A percentile compares a stretch with the other conserved stretches of the same genome.
These are phyloP conservation scores for Trachelus tabidus DNA, from an alignment of 2,888 invertebrate genomes.

Conservation along the genomic window DNA sequence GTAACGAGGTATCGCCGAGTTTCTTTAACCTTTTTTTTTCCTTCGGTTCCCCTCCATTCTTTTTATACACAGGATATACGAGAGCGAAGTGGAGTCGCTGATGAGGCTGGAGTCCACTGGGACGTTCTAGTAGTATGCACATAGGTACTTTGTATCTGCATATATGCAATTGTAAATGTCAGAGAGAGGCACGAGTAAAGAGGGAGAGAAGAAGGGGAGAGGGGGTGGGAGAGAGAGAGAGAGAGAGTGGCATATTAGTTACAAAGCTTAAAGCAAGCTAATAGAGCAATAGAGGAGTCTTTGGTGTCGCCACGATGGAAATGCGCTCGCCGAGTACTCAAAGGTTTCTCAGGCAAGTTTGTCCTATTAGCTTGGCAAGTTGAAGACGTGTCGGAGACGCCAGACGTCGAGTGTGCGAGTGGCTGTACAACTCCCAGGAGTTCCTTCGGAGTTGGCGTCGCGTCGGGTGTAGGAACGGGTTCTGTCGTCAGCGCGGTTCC, in stretches of 20 bases:
- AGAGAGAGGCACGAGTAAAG: conserved; percentile 12
- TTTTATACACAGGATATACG: too few relatives aligned
- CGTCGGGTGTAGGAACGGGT: too few relatives aligned
- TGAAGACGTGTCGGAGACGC: conserved; percentile 14
- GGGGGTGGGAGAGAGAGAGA: neutral
- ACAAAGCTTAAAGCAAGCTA: conserved; percentile 58
- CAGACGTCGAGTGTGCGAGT: neutral
- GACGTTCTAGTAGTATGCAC: too few relatives aligned
- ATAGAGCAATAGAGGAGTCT: conserved; percentile 43
- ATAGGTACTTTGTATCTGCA: too few relatives aligned
- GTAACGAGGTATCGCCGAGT: too few relatives aligned
- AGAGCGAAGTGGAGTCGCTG: too few relatives aligned
- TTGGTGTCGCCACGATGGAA: neutral
- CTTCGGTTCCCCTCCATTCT: too few relatives aligned
- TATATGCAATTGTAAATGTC: neutral
- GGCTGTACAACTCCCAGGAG: too few relatives aligned
- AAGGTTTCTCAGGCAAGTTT: conserved; percentile 25
- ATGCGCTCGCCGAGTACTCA: conserved; percentile 5
- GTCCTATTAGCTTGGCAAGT: conserved; percentile 23
- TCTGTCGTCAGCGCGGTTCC: too few relatives aligned
- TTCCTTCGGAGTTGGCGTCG: too few relatives aligned
- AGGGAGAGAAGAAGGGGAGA: neutral
- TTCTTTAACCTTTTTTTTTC: too few relatives aligned
- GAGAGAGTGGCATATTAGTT: conserved; percentile 36
- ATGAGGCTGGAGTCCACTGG: too few relatives aligned